phyloP scores from a whole-genome alignment of 2,888 invertebrate genomes.

The Cristatella mucedo region DNA sequence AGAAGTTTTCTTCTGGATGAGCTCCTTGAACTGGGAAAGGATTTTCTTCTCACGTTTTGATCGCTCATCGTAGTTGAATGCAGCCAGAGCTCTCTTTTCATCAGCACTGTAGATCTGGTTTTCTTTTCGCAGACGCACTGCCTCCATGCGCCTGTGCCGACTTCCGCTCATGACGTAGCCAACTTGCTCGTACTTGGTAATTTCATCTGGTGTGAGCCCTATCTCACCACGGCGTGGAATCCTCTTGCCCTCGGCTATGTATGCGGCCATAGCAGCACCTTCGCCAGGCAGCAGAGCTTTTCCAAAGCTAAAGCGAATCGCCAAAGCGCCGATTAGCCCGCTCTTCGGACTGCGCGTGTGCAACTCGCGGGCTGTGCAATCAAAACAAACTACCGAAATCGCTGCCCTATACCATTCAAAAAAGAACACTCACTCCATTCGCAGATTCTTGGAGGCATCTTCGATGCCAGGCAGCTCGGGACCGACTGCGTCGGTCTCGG shows the following conservation, averaged over 20 bases:
- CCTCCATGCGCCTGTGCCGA: constrained; percentile 93
- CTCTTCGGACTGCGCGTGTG: neutral
- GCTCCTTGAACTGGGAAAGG: constrained; percentile 57
- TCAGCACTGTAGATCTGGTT: constrained; percentile 99
- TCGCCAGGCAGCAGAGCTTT: constrained; percentile 86
- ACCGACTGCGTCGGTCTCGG: no score
- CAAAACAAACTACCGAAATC: neutral
- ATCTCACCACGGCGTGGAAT: constrained; percentile 97
- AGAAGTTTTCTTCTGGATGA: constrained; percentile 29
- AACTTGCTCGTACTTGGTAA: constrained; percentile 62
- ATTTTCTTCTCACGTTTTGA: constrained; percentile 88
- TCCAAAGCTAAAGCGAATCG: constrained; percentile 31
- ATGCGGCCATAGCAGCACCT: constrained; percentile 97
- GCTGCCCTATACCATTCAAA: no score
- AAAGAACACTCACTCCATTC: no score
- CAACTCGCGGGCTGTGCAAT: neutral
- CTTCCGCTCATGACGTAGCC: constrained; percentile 8
- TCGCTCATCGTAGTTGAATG: constrained; percentile 94
- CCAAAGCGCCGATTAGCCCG: neutral
- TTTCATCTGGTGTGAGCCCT: constrained; percentile 85
- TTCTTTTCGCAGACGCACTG: constrained; percentile 94
- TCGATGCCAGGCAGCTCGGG: no score
- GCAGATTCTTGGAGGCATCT: no score
- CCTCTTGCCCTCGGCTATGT: constrained; percentile 91
- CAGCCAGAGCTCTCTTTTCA: constrained; percentile 89